Evolutionary conservation across 92 coral and sea anemone genomes (phyloP), one percentile per base, ranked within the genome.

Genomic region (Palythoa grandis): DNA sequence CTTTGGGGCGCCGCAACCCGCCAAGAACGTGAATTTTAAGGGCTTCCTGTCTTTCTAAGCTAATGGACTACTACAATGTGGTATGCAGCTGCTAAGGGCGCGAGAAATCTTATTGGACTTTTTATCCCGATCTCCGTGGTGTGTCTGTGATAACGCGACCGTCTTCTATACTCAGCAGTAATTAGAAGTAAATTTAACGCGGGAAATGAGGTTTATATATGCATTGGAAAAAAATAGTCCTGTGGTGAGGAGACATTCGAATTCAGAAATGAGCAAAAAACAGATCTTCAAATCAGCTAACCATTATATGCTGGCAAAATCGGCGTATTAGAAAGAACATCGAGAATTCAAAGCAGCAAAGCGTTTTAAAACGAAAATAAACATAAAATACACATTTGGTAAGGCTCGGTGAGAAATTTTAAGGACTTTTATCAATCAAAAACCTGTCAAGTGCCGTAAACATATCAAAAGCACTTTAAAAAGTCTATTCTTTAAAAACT

Each of bases 1-100:
- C 85, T 19, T 52, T 3, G n/a, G 73, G 85, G 85, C 85, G 85
- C 85, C 85, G 66, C 15, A 66, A 24, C 85, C 85, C 74, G 85
- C 74, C 75, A 80, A 1, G 85, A 66, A 70, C 61, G 22, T 80
- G 85, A 63, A 79, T 79, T 63, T 65, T 63, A 79, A 60, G 61
- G 74, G 74, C 74, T 65, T 80, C 74, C 85, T 80, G 85, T 80
- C 22, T 40, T 24, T 66, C 54, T 66, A 11, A 20, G 48, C 39
- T 80, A 80, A 80, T 80, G 85, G 85, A 48, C 61, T 16, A 2
- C 19, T 6, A 25, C 75, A 80, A 80, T 29, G 60, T 79, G 84
- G 13, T 65, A 17, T 12, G 56, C 84, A 79, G 85, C 85, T 80
- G 85, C 47, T 80, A 19, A 15, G 17, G n/a, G 22, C 23, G 7